These are phyloP conservation scores for Grallaria varia DNA, from an alignment of 2,113 vertebrate species.

Conservation along the genomic window DNA sequence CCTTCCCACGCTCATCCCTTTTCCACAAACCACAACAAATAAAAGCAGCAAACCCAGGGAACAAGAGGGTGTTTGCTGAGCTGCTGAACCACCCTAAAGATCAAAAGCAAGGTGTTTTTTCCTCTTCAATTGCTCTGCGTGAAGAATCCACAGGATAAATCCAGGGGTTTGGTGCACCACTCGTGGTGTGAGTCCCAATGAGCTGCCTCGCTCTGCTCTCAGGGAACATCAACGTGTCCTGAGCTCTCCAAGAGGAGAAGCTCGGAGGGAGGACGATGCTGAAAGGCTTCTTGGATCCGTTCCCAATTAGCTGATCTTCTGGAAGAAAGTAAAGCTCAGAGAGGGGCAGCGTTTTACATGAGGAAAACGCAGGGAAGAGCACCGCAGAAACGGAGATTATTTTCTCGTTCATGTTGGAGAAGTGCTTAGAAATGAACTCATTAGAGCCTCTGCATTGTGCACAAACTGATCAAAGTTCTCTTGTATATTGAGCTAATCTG, in stretches of 20 bases:
- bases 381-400: not conserved
- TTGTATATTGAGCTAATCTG: not conserved
- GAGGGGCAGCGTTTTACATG: rapidly evolving
- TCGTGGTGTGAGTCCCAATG: rapidly evolving
- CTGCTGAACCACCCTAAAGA: not conserved
- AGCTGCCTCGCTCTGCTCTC: not conserved
- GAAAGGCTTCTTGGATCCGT: not conserved
- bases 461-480: not conserved
- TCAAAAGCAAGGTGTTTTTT: not conserved
- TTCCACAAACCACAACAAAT: not conserved
- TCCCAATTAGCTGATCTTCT: not conserved
- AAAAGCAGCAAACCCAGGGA: not conserved
- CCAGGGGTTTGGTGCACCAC: rapidly evolving
- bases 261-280: not conserved
- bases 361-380: not conserved
- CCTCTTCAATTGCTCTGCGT: not conserved
- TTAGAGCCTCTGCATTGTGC: not conserved
- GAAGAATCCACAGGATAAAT: not conserved
- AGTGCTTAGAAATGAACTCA: not conserved
- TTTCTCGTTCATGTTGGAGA: not conserved
- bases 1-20: not conserved
- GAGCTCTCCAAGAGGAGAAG: not conserved
- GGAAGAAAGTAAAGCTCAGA: not conserved
- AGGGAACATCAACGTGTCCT: rapidly evolving
- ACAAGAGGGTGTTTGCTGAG: not conserved